Evolutionary conservation across 2,888 invertebrate genomes (phyloP).

Genomic region (Rhogogaster chlorosoma): DNA sequence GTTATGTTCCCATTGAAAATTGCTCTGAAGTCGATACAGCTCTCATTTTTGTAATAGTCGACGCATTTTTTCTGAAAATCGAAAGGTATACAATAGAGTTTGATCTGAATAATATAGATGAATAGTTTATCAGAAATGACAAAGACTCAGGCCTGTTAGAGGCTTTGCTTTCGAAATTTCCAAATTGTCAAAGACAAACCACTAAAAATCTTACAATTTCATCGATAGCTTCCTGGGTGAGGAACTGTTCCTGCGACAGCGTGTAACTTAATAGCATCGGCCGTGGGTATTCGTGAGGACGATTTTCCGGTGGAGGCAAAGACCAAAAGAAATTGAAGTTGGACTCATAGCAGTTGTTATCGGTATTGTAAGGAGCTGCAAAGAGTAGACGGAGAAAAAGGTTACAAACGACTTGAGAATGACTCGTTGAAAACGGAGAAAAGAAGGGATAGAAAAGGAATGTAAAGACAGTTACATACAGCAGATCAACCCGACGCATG

Average conservation of each 20-base stretch:
- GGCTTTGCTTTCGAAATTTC: not conserved
- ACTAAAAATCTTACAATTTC: slow-evolving; percentile 83
- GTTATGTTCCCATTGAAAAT: slow-evolving; percentile 86
- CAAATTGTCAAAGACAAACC: slow-evolving; percentile 36
- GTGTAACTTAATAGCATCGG: slow-evolving; percentile 95
- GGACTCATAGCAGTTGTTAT: slow-evolving; percentile 90
- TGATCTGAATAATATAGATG: not conserved
- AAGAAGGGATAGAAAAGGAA: slow-evolving; percentile 43
- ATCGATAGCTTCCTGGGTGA: slow-evolving; percentile 89
- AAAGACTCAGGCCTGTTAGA: not conserved
- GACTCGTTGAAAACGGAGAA: no score
- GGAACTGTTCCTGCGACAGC: slow-evolving; percentile 89
- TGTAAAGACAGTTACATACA: slow-evolving; percentile 82
- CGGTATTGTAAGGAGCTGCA: slow-evolving; percentile 91
- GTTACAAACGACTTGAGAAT: not conserved
- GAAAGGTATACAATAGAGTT: slow-evolving; percentile 10
- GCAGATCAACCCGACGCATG: slow-evolving; percentile 94
- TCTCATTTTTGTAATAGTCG: slow-evolving; percentile 89
- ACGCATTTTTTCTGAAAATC: slow-evolving; percentile 84
- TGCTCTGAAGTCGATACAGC: slow-evolving; percentile 84
- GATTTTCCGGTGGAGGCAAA: slow-evolving; percentile 95
- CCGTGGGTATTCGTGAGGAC: slow-evolving; percentile 94
- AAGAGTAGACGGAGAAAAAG: slow-evolving; percentile 58
- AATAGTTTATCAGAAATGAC: not conserved
- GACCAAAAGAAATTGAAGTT: slow-evolving; percentile 95